Base-by-base conservation (phyloP, 2,113 vertebrate species). In the Lycaon pictus region DNA sequence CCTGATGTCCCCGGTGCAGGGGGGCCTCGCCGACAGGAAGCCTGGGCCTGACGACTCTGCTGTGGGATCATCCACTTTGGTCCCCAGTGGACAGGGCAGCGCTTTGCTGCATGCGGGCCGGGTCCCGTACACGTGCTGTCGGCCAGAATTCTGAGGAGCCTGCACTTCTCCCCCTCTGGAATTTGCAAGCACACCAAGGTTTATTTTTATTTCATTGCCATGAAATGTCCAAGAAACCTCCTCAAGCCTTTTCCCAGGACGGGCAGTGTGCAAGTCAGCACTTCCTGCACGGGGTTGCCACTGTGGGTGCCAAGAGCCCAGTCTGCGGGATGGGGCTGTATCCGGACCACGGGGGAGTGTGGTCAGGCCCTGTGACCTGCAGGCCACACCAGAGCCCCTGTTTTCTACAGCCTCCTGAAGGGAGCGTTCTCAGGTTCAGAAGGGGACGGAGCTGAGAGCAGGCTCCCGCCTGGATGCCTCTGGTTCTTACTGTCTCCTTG, bases 171-270 rank as follows among this genome's bases (percentile, higher is more conserved):
- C 74, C 53, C 60, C 80, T 19, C 37, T 25, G 62, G 89, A 88
- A 88, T 84, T 2, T 62, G 86, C 62, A 43, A 27, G 62, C 55
- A 77, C 62, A 71, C 60, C 23, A 1, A 65, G 74, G 88, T 79
- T 94, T 97, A 89, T 95, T 96, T 98, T 95, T 56, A 72, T 63
- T 65, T 22, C 1, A 7, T 43, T 2, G 53, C 91, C 3, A 1
- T 55, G 85, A 90, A 86, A 81, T 9, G 62, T 37, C 81, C 17
- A 2, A 80, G 62, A 71, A 88, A 23, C 27, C 62, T 35, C 37
- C 25, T 48, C 20, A 0, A 56, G 35, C 29, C 35, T 22, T 69
- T 82, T 88, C 82, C 65, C 62, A 60, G 84, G 55, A 79, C 8
- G 35, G 76, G 65, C 3, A 4, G 13, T 62, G 63, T 2, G 5